Evolutionary conservation across 2,113 vertebrate genomes (phyloP).

Genomic region (Sula dactylatra): DNA sequence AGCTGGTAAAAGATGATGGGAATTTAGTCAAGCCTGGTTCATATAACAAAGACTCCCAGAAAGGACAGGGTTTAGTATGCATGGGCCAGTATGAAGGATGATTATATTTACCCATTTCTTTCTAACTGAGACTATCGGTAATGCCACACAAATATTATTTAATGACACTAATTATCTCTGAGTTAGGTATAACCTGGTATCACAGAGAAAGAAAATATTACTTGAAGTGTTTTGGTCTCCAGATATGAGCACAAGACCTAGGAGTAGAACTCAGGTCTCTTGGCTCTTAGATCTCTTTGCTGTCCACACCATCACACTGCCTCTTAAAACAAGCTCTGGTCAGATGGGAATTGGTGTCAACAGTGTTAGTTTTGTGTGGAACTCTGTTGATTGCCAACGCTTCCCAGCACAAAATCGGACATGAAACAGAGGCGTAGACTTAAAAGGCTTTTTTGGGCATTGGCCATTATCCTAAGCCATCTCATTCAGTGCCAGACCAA

Average conservation of each 20-base stretch:
- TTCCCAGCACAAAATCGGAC: not conserved
- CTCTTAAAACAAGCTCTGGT: not conserved
- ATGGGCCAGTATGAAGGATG: not conserved
- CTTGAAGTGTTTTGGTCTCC: not conserved
- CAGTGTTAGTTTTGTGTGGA: not conserved
- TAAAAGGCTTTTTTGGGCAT: not conserved
- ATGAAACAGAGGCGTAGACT: not conserved
- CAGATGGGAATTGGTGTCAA: not conserved
- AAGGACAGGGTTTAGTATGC: not conserved
- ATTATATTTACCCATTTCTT: not conserved
- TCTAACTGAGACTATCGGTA: not conserved
- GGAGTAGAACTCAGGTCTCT: not conserved
- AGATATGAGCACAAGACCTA: not conserved
- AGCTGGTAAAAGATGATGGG: not conserved
- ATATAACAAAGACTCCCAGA: not conserved
- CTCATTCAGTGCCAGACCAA: not conserved
- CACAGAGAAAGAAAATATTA: not conserved
- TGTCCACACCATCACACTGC: not conserved
- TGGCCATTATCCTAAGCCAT: not conserved
- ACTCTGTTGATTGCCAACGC: rapidly evolving
- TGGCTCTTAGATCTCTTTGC: not conserved
- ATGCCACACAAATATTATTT: not conserved
- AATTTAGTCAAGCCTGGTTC: not conserved
- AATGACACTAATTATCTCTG: not conserved
- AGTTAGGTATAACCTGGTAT: not conserved